Evolutionary conservation across 1,140 invertebrate species (phyloP).

Genomic region (Apis florea): DNA sequence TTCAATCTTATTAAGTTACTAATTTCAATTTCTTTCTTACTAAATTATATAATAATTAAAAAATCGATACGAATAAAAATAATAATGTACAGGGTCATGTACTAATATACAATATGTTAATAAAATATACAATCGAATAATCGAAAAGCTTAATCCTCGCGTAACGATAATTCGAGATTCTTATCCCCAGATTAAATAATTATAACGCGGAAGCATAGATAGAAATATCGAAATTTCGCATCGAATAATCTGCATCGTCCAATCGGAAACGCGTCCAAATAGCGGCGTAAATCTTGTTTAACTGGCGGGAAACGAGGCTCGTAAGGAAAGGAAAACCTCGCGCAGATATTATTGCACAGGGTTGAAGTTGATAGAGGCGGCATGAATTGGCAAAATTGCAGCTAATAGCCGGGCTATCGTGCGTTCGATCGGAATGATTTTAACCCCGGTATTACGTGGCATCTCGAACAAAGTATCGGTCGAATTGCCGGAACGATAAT

Average conservation of each 20-base stretch:
- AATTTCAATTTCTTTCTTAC: too few species aligned
- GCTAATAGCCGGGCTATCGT: conserved; percentile 29
- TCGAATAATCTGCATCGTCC: background rate
- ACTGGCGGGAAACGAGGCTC: background rate
- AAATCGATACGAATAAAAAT: too few species aligned
- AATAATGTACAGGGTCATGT: too few species aligned
- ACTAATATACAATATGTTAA: too few species aligned
- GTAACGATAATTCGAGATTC: too few species aligned
- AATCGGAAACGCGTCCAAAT: background rate
- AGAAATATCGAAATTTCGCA: background rate
- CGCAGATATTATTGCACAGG: background rate
- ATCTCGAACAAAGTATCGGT: conserved; percentile 36
- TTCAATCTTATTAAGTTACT: too few species aligned
- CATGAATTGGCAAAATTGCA: conserved; percentile 31
- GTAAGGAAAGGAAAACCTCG: background rate
- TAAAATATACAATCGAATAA: too few species aligned
- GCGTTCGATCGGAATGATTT: conserved; percentile 10
- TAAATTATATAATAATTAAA: too few species aligned
- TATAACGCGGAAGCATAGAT: background rate
- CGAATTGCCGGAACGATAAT: conserved; percentile 19
- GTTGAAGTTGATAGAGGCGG: background rate
- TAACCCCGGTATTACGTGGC: background rate
- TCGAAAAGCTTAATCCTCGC: too few species aligned
- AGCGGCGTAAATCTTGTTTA: background rate
- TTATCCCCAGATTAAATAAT: too few species aligned